Evolutionary conservation across 1,140 invertebrate genomes (phyloP), one percentile per base, ranked within the genome.

Genomic region (Drosophila nikananu): DNA sequence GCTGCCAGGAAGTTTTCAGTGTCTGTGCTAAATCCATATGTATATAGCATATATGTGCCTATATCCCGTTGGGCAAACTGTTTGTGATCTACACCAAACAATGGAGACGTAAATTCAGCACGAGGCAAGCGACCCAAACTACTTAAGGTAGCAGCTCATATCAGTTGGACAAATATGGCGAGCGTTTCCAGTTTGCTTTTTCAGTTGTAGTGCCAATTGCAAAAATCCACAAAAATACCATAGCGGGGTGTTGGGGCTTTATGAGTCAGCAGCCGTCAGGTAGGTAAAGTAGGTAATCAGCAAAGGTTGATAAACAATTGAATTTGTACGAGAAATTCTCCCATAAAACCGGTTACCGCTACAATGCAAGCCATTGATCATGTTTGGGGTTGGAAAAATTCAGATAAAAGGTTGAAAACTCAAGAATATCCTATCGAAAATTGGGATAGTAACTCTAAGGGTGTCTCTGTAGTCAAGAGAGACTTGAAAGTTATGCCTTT

Each of bases 131-230:
- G 0, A 49, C n/a, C 4, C 21, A 32, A 57, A 39, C 65, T 35
- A 68, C 30, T 30, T 60, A 30, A 35, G 27, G 66, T 23, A 71
- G 23, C 41, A n/a, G 17, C 44, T 6, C 12, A 35, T 71, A 71
- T 72, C 70, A 61, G 70, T 19, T 44, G 42, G 10, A 60, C 55
- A 68, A 77, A 77, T 42, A 77, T 51, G 41, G 74, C 52, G 30
- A 52, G 5, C 27, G 17, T 23, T 39, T 7, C 15, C 9, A 19
- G n/a, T 55, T 70, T 37, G 44, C 48, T 15, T 68, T 48, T 77
- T 15, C 37, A 57, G 30, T 37, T 39, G 52, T 65, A 77, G 75
- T 77, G 73, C 35, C 55, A 77, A 77, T 55, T 58, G 75, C 75
- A 77, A 77, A 77, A 77, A 60, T 62, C 57, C 37, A 77, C 62